Evolutionary conservation across 2,888 invertebrate species (phyloP).

Genomic region (Pantelozetes paolii): DNA sequence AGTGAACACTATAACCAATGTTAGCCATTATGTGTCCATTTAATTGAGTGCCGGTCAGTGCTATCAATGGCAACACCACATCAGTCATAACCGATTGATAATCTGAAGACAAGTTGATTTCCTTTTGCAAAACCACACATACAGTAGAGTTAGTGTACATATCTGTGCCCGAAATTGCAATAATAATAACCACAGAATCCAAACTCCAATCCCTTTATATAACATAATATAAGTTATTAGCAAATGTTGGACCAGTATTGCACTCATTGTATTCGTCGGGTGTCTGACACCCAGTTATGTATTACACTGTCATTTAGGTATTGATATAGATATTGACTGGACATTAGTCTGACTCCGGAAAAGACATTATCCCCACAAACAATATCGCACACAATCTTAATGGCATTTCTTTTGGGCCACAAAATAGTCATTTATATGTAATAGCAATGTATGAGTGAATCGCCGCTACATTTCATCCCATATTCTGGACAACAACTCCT

Average conservation of each 20-base stretch:
- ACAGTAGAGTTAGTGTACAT: too few species aligned
- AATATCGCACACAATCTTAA: slow-evolving; percentile 22
- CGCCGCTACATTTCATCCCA: too few species aligned
- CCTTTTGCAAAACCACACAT: not conserved
- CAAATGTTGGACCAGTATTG: not conserved
- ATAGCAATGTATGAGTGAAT: not conserved
- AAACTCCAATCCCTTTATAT: slow-evolving; percentile 5
- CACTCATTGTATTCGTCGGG: not conserved
- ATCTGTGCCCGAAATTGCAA: not conserved
- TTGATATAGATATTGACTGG: slow-evolving; percentile 10
- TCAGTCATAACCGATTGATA: slow-evolving; percentile 23
- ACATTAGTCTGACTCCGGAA: slow-evolving; percentile 17
- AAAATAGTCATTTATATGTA: slow-evolving; percentile 22
- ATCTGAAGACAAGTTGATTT: slow-evolving; percentile 34
- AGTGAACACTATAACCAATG: too few species aligned
- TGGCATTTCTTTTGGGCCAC: slow-evolving; percentile 7
- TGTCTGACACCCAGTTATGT: not conserved
- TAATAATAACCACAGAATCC: not conserved
- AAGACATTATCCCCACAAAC: slow-evolving; percentile 23
- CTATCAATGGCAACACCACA: not conserved
- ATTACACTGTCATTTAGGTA: slow-evolving; percentile 8
- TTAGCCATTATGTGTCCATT: not conserved
- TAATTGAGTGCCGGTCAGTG: not conserved
- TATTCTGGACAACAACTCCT: too few species aligned
- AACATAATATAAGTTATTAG: not conserved